Percentiles rank a stretch among this genome's conserved stretches.
Conservation (phyloP, 2,113 vertebrate genomes). For the Chionis minor region DNA sequence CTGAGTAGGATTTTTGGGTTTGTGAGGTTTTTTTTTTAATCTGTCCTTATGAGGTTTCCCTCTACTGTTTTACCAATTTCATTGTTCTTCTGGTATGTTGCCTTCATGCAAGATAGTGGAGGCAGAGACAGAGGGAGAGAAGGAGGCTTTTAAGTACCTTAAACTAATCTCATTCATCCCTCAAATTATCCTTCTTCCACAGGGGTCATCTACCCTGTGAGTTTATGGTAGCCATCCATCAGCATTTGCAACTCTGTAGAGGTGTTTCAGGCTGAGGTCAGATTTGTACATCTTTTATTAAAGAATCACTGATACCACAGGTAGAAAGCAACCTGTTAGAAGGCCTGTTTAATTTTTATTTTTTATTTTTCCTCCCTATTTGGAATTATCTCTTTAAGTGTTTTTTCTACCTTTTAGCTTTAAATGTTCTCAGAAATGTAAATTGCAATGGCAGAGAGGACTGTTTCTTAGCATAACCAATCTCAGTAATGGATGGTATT, state of each 20-base stretch:
- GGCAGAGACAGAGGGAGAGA: not conserved
- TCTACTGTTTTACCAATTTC: not conserved
- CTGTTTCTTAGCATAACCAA: not conserved
- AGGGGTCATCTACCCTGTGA: not conserved
- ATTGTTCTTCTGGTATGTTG: not conserved
- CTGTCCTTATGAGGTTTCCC: not conserved
- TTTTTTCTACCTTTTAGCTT: not conserved
- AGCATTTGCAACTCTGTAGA: not conserved
- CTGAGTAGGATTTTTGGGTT: not conserved
- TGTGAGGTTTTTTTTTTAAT: not conserved
- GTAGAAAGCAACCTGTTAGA: not conserved
- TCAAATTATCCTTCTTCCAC: not conserved
- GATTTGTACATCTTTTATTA: not conserved
- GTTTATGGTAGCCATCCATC: not conserved
- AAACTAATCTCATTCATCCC: not conserved
- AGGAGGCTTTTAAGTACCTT: not conserved
- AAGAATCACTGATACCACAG: not conserved
- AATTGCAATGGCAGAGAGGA: not conserved
- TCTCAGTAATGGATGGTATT: not conserved
- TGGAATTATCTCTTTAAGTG: not conserved
- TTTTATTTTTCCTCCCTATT: not conserved
- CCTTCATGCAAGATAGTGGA: not conserved
- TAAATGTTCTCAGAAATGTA: not conserved
- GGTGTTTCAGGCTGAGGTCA: not conserved
- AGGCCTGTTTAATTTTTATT: not conserved